A percentile compares a stretch with the other conserved stretches of the same genome.
phyloP scores from a whole-genome alignment of 2,113 vertebrate genomes.

The Neofelis nebulosa region DNA sequence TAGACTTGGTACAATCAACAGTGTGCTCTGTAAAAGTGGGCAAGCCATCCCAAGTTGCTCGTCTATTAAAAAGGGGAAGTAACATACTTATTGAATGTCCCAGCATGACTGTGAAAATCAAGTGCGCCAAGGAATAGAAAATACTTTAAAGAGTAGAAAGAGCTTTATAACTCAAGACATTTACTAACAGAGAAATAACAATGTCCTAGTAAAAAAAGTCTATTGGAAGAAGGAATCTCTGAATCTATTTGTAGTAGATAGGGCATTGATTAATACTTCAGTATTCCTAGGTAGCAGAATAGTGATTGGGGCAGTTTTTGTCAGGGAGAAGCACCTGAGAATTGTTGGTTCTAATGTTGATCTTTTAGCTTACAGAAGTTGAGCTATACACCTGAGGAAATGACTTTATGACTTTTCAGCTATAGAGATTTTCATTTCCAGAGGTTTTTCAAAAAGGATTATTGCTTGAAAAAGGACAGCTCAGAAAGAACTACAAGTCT shows the following conservation, averaged over 20 bases:
- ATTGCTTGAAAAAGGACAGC: background rate
- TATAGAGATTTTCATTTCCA: background rate
- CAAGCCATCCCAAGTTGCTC: background rate
- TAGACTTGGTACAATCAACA: background rate
- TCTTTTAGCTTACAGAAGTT: background rate
- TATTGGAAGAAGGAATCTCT: background rate
- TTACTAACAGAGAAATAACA: background rate
- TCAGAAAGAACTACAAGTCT: background rate
- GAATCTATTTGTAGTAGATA: background rate
- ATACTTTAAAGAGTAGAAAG: background rate
- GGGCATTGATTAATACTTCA: background rate
- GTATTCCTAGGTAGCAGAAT: background rate
- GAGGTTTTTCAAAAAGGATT: conserved; percentile 17
- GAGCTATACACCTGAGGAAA: background rate
- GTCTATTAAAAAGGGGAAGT: background rate
- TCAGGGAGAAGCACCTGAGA: background rate
- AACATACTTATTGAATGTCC: background rate
- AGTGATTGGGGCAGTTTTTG: background rate
- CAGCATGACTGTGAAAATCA: background rate
- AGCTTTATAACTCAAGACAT: background rate
- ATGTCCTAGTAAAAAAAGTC: background rate
- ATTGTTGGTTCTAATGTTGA: background rate
- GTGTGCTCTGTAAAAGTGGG: background rate
- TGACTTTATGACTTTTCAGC: background rate
- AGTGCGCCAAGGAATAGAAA: background rate